A percentile compares a stretch with the other conserved stretches of the same genome.
Conservation (phyloP, 2,888 invertebrate genomes). For the Andricus quercusramuli region DNA sequence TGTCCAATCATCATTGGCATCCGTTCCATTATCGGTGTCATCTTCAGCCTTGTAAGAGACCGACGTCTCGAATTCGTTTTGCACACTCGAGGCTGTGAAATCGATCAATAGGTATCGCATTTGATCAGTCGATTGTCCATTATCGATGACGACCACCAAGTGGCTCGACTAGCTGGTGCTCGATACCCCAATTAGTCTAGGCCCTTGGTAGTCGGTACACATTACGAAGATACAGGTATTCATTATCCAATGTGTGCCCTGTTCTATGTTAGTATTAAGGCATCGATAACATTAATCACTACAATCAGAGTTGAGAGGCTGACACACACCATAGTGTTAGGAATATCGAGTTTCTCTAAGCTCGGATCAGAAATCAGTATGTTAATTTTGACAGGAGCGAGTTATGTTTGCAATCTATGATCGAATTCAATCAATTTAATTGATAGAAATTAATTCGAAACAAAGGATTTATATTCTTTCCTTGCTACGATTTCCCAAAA, state of each 20-base stretch:
- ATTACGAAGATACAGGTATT: slow-evolving; percentile 31
- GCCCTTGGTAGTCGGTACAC: slow-evolving; percentile 23
- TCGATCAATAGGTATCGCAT: slow-evolving; percentile 10
- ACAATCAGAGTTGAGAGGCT: slow-evolving; percentile 37
- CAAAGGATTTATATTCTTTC: no score
- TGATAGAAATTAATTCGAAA: not conserved
- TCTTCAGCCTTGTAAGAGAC: slow-evolving; percentile 73
- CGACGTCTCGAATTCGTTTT: slow-evolving; percentile 77
- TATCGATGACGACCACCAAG: slow-evolving; percentile 28
- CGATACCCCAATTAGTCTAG: slow-evolving; percentile 27
- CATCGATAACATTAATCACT: slow-evolving; percentile 55
- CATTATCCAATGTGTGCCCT: slow-evolving; percentile 28
- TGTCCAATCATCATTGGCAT: slow-evolving; percentile 75
- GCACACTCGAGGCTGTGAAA: slow-evolving; percentile 73
- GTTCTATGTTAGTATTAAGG: slow-evolving; percentile 37
- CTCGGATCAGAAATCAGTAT: slow-evolving; percentile 18
- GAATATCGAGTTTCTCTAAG: slow-evolving; percentile 1
- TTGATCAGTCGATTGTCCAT: slow-evolving; percentile 12
- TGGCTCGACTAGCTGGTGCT: slow-evolving; percentile 40
- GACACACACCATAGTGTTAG: slow-evolving; percentile 26
- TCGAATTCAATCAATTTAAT: not conserved
- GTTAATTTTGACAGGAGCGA: slow-evolving; percentile 12
- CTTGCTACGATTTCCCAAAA: no score
- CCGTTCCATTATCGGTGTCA: slow-evolving; percentile 73
- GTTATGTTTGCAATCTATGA: not conserved